Evolutionary conservation across 2,113 vertebrate species (phyloP).

Genomic region (Apodemus sylvaticus): DNA sequence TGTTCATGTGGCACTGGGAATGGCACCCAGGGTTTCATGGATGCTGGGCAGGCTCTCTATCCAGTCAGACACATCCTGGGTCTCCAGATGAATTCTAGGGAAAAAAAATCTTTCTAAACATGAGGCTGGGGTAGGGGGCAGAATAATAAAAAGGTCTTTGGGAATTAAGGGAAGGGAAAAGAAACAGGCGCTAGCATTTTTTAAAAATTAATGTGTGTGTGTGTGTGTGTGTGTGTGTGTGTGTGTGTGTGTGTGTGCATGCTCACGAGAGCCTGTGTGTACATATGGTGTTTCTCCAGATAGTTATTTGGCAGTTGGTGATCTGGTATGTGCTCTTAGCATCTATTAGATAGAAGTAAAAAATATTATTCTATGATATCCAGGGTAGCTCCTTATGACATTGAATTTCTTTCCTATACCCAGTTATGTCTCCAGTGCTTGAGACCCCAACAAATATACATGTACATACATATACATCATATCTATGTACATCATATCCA

Average conservation of each 20-base stretch:
- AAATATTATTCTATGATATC: neutral
- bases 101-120: neutral
- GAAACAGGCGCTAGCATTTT: neutral
- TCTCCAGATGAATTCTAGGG: neutral
- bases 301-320: neutral
- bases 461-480: fast-evolving
- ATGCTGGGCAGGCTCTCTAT: no score
- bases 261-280: no score
- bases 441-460: neutral
- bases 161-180: neutral
- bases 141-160: neutral
- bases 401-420: no score
- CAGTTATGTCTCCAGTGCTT: neutral
- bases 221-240: neutral
- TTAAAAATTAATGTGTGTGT: neutral
- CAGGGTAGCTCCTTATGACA: neutral
- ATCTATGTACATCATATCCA: no score
- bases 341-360: neutral
- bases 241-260: neutral
- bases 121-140: neutral
- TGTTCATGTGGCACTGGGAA: no score
- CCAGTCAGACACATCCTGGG: neutral
- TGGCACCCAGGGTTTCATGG: neutral
- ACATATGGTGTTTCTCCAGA: neutral
- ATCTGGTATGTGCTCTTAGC: neutral